These are phyloP conservation scores for Calliopum simillimum DNA, from an alignment of 2,888 invertebrate species.

Conservation along the genomic window DNA sequence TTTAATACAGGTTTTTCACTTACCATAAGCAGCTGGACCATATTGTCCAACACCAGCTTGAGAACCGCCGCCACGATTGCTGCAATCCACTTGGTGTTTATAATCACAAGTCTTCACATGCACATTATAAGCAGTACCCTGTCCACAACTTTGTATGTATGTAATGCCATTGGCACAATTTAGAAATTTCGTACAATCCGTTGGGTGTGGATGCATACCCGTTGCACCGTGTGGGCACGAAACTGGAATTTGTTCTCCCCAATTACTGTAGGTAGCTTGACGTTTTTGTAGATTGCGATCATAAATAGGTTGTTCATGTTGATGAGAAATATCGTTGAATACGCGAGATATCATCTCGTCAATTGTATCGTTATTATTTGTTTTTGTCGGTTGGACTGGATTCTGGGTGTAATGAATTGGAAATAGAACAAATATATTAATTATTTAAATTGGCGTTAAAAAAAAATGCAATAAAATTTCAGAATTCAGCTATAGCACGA, in stretches of 20 bases:
- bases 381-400: slow-evolving; percentile 40
- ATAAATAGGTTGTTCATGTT: slow-evolving; percentile 49
- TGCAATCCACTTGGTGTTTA: slow-evolving; percentile 71
- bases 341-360: slow-evolving; percentile 56
- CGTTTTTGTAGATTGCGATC: slow-evolving; percentile 43
- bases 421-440: neutral
- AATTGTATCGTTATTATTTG: slow-evolving; percentile 28
- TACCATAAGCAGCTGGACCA: slow-evolving; percentile 41
- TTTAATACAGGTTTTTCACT: slow-evolving; percentile 34
- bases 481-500: no score
- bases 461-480: no score
- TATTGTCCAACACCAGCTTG: no score
- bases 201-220: slow-evolving; percentile 72
- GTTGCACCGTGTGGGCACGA: slow-evolving; percentile 68
- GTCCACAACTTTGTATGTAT: slow-evolving; percentile 72
- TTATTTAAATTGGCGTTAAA: no score
- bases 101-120: slow-evolving; percentile 71
- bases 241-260: slow-evolving; percentile 49
- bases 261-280: slow-evolving; percentile 28
- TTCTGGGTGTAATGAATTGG: slow-evolving; percentile 52
- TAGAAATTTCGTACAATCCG: slow-evolving; percentile 73
- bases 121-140: slow-evolving; percentile 74
- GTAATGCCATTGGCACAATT: slow-evolving; percentile 73
- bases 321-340: slow-evolving; percentile 40
- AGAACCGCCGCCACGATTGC: slow-evolving; percentile 37